Evolutionary conservation across 1,140 invertebrate genomes (phyloP).

Genomic region (Hyles vespertilio): DNA sequence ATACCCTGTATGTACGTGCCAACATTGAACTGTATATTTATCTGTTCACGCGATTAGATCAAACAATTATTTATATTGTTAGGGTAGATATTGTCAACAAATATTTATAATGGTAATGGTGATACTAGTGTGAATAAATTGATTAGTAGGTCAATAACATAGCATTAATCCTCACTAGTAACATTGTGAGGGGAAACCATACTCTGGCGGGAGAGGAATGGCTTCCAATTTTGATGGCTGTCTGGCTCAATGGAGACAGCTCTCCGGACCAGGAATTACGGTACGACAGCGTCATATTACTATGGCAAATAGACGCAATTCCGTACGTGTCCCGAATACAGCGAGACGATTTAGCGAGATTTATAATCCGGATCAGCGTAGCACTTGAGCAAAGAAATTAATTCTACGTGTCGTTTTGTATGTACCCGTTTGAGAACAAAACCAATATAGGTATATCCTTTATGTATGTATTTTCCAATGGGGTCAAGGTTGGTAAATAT

Average conservation of each 20-base stretch:
- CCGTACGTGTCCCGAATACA: constrained; percentile 37
- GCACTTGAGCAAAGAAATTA: constrained; percentile 24
- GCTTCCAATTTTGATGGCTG: neutral
- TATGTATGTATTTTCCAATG: constrained; percentile 23
- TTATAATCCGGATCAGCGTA: constrained; percentile 25
- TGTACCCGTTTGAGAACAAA: constrained; percentile 4
- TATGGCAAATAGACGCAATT: constrained; percentile 18
- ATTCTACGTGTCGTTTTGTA: constrained; percentile 21
- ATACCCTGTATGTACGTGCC: too few relatives aligned
- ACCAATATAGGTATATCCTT: constrained; percentile 13
- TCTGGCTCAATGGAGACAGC: neutral
- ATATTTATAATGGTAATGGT: too few relatives aligned
- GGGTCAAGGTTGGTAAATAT: constrained; percentile 37
- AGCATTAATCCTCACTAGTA: too few relatives aligned
- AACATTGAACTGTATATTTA: too few relatives aligned
- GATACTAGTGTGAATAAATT: too few relatives aligned
- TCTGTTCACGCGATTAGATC: too few relatives aligned
- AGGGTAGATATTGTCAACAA: too few relatives aligned
- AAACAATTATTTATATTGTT: too few relatives aligned
- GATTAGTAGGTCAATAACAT: too few relatives aligned
- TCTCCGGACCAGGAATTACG: constrained; percentile 3
- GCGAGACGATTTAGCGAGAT: constrained; percentile 32
- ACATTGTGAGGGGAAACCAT: too few relatives aligned
- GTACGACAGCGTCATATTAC: constrained; percentile 13
- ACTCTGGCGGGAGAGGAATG: too few relatives aligned